A percentile compares a stretch with the other conserved stretches of the same genome.
Evolutionary conservation across 2,797 vertebrate genomes (phyloP).

Genomic region (Hydrophis major): DNA sequence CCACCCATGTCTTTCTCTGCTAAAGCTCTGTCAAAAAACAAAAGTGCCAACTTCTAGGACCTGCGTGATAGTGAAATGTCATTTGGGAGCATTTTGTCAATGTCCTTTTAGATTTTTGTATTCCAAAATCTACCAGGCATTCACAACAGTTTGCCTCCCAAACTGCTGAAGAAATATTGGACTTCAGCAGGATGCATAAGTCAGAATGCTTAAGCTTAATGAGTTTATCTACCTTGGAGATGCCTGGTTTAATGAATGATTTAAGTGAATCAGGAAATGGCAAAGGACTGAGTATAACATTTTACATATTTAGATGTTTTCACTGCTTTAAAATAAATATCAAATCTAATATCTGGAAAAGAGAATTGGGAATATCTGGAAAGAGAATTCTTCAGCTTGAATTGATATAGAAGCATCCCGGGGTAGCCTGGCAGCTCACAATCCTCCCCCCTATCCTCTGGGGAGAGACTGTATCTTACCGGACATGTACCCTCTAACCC

Average conservation of each 20-base stretch:
- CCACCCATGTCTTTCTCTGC: not conserved
- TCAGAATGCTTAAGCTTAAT: not conserved
- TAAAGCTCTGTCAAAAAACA: not conserved
- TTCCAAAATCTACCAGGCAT: not conserved
- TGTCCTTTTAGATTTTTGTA: not conserved
- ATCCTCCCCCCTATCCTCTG: not conserved
- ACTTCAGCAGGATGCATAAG: not conserved
- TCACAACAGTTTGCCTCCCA: not conserved
- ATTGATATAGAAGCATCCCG: not conserved
- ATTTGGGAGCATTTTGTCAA: not conserved
- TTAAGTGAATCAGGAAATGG: not conserved
- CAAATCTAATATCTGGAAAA: not conserved
- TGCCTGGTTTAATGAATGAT: not conserved
- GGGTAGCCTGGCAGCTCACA: not conserved
- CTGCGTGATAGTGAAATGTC: not conserved
- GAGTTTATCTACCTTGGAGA: not conserved
- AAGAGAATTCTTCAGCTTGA: not conserved
- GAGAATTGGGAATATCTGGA: not conserved
- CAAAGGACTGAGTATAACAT: not conserved
- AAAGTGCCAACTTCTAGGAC: not conserved
- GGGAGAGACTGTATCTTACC: not conserved
- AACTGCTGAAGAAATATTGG: not conserved
- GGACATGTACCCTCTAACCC: not conserved
- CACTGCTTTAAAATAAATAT: not conserved
- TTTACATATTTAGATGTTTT: not conserved